Evolutionary conservation across 2,888 invertebrate genomes (phyloP), one percentile per base, ranked within the genome.

Genomic region (Ceramica pisi): DNA sequence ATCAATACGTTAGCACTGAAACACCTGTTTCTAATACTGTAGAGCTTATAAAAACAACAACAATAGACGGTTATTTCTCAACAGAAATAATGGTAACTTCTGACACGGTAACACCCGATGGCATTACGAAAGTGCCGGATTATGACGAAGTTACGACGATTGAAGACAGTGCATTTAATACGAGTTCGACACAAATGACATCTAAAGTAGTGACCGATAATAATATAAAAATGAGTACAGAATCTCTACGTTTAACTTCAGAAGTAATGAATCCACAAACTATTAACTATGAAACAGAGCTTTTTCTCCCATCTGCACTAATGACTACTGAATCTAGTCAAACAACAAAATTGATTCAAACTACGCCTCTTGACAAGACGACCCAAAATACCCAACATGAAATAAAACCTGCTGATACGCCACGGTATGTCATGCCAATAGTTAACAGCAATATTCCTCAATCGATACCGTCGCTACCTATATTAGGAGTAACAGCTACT

Each of bases 81-180:
- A 41, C 53, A 48, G 53, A 66, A 26, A 21, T 2, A 9, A 53
- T 41, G 16, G 4, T 14, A 14, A 65, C 1, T 9, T 7, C 51
- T 41, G 21, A 7, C 9, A 48, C 3, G 6, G 1, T 41, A n/a
- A n/a, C 48, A 26, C 5, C 46, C 0, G 19, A 19, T 35, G 6
- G 1, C 26, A 31, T 59, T 9, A 38, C 0, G 12, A 48, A 23
- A 35, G 12, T 12, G 57, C 16, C 44, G 0, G 26, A n/a, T 10
- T n/a, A 48, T 41, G 16, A 44, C 12, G 14, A 59, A 23, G 16
- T 14, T 31, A 71, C 55, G 5, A 57, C 41, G 10, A 35, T n/a
- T 31, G 53, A n/a, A 31, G 50, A 50, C 4, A 67, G 46, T 64
- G 21, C 19, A 59, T 57, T 23, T 66, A 55, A 21, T 38, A 19